Conservation (phyloP, 2,888 invertebrate genomes). For the Xylota segnis region DNA sequence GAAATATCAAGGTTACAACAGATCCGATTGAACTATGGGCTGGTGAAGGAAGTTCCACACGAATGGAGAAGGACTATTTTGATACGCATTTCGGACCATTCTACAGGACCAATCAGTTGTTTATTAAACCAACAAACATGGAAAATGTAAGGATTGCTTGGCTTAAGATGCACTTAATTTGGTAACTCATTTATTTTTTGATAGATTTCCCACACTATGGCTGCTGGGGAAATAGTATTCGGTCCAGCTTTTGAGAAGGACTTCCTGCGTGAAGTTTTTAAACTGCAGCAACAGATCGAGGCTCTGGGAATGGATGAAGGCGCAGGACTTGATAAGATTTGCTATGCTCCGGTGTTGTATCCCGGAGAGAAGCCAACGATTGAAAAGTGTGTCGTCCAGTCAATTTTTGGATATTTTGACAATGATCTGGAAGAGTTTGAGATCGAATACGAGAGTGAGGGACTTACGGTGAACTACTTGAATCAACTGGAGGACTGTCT, state of each 20-base stretch:
- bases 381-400: constrained; percentile 92
- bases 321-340: constrained; percentile 89
- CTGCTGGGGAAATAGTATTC: constrained; percentile 85
- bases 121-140: constrained; percentile 88
- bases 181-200: not conserved
- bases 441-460: constrained; percentile 80
- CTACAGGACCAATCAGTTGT: constrained; percentile 95
- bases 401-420: constrained; percentile 92
- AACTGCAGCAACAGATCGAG: constrained; percentile 89
- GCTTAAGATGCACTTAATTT: not conserved
- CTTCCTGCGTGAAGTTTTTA: constrained; percentile 90
- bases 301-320: constrained; percentile 86
- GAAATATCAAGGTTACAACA: constrained; percentile 90
- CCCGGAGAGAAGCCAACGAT: constrained; percentile 86
- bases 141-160: constrained; percentile 84
- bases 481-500: constrained; percentile 82
- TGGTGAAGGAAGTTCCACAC: constrained; percentile 90
- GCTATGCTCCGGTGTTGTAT: constrained; percentile 92
- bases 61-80: constrained; percentile 94
- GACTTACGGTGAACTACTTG: constrained; percentile 84
- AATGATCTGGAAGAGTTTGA: constrained; percentile 86
- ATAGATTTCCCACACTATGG: constrained; percentile 83
- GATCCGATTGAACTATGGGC: constrained; percentile 98
- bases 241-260: constrained; percentile 92
- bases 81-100: constrained; percentile 95